These are phyloP conservation scores for Equus przewalskii DNA, from an alignment of 2,113 vertebrate species.

Conservation along the genomic window DNA sequence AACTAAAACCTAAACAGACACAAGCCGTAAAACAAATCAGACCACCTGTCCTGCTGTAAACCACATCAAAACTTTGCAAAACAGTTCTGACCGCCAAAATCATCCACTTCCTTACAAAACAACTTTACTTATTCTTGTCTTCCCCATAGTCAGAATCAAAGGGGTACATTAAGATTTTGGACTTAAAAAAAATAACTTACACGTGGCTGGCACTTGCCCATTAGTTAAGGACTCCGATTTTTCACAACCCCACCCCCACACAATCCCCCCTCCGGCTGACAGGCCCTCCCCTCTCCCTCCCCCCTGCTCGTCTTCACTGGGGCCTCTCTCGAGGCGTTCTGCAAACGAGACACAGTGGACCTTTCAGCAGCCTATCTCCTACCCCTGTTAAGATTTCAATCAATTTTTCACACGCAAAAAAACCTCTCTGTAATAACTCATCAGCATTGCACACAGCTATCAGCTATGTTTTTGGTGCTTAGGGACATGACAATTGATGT, in stretches of 20 bases:
- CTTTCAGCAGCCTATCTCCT: neutral
- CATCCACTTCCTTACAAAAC: slow-evolving; percentile 65
- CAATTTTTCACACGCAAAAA: neutral
- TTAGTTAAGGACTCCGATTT: neutral
- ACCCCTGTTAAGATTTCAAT: neutral
- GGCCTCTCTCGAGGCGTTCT: neutral
- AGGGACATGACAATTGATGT: neutral
- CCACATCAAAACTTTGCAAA: slow-evolving; percentile 59
- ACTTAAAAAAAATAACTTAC: neutral
- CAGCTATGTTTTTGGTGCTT: neutral
- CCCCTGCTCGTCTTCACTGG: neutral
- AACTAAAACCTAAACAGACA: slow-evolving; percentile 48
- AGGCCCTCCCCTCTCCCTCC: neutral
- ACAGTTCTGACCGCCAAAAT: slow-evolving; percentile 17
- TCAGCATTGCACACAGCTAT: neutral
- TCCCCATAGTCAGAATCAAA: neutral
- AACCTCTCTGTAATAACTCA: neutral
- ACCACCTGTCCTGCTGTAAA: slow-evolving; percentile 23
- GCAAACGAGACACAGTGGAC: neutral
- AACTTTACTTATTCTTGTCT: slow-evolving; percentile 14
- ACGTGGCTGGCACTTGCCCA: neutral
- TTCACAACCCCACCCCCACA: neutral
- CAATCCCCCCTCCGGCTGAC: neutral
- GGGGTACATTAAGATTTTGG: neutral
- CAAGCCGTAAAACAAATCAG: neutral